phyloP scores from a whole-genome alignment of 2,113 vertebrate species.

The Monarcha castaneiventris region DNA sequence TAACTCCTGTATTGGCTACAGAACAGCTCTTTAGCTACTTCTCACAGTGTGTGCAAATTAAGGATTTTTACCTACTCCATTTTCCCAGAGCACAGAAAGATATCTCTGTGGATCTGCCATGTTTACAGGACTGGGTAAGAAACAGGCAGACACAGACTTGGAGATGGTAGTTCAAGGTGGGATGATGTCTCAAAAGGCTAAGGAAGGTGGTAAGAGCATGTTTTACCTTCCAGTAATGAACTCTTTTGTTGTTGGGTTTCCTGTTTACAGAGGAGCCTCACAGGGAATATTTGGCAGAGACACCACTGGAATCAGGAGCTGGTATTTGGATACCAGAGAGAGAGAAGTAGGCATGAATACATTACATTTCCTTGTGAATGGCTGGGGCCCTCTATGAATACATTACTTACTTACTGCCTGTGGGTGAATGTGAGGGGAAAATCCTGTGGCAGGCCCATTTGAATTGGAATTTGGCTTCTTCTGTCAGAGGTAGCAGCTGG shows the following conservation, averaged over 20 bases:
- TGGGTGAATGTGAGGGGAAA: not conserved
- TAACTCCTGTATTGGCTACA: not conserved
- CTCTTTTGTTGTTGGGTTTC: not conserved
- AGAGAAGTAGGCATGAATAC: not conserved
- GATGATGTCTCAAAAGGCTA: not conserved
- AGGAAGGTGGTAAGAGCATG: not conserved
- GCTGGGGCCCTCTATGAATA: not conserved
- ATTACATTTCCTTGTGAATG: not conserved
- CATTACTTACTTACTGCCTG: not conserved
- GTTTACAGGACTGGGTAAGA: not conserved
- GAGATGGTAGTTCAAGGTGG: not conserved
- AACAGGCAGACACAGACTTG: not conserved
- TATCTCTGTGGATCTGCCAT: not conserved
- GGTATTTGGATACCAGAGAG: not conserved
- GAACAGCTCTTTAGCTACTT: not conserved
- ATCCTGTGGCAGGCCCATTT: not conserved
- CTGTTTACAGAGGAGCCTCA: not conserved
- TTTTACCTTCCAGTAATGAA: conserved; percentile 35
- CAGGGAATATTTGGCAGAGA: conserved; percentile 39
- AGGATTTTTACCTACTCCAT: not conserved
- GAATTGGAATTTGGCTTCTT: not conserved
- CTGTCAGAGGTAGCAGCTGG: not conserved
- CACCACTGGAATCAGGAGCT: not conserved
- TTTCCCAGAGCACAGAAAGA: not conserved
- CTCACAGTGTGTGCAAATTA: not conserved